Percentiles rank a stretch among this genome's conserved stretches.
These are phyloP conservation scores for Colletes collaris DNA, from an alignment of 2,888 invertebrate genomes.

Conservation along the genomic window DNA sequence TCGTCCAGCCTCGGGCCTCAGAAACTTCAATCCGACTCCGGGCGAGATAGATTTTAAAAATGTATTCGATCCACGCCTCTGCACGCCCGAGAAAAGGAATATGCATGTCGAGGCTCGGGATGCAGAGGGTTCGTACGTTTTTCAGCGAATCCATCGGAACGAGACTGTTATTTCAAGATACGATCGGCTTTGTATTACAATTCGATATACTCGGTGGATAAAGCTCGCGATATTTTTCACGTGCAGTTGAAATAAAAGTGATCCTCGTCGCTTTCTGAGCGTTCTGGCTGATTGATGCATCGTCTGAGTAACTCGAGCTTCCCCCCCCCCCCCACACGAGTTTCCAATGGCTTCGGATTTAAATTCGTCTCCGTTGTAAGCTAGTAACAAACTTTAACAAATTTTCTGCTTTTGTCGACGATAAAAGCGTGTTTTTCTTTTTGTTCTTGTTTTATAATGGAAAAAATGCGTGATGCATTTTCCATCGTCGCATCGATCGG, in stretches of 20 bases:
- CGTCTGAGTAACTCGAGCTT: conserved; percentile 30
- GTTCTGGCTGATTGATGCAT: conserved; percentile 30
- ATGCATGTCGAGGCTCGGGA: too few relatives aligned
- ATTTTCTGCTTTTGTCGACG: not conserved
- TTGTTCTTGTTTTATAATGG: too few relatives aligned
- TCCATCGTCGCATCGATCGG: too few relatives aligned
- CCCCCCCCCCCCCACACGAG: conserved; percentile 10
- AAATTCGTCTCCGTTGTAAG: conserved; percentile 7
- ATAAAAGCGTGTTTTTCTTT: too few relatives aligned
- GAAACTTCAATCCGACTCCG: too few relatives aligned
- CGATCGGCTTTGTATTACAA: conserved; percentile 45
- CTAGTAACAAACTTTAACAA: conserved; percentile 24
- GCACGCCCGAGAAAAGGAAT: too few relatives aligned
- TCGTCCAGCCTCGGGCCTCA: too few relatives aligned
- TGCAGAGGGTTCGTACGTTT: conserved; percentile 8
- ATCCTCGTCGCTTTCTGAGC: conserved; percentile 36
- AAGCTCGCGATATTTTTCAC: conserved; percentile 12
- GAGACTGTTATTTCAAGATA: conserved; percentile 32
- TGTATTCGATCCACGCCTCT: too few relatives aligned
- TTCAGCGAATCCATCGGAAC: conserved; percentile 22
- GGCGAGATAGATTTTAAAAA: too few relatives aligned
- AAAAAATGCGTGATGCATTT: too few relatives aligned
- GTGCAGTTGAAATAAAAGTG: not conserved
- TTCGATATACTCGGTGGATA: conserved; percentile 44
- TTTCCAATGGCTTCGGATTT: conserved; percentile 6